A percentile compares a stretch with the other conserved stretches of the same genome.
Conservation (phyloP, 2,888 invertebrate species). For the Agrotis exclamationis region DNA sequence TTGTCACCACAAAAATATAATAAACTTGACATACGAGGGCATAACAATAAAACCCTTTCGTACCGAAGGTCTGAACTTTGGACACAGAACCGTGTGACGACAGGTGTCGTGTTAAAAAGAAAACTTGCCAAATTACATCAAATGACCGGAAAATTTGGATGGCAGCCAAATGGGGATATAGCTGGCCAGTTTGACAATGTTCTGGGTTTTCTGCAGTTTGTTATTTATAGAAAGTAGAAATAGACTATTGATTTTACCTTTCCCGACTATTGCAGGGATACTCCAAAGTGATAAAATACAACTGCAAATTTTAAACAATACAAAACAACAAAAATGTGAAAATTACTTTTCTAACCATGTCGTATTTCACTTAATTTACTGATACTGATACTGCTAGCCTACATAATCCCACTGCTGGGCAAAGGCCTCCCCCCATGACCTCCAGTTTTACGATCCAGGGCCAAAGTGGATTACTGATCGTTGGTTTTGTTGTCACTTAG, state of each 20-base stretch:
- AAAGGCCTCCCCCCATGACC: too few relatives aligned
- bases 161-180: conserved; percentile 75
- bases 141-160: conserved; percentile 83
- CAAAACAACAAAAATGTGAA: too few relatives aligned
- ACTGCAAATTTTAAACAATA: too few relatives aligned
- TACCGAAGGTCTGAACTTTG: conserved; percentile 70
- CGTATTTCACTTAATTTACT: too few relatives aligned
- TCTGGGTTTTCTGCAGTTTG: conserved; percentile 37
- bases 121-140: conserved; percentile 85
- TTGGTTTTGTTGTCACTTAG: too few relatives aligned
- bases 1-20: conserved; percentile 15
- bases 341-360: too few relatives aligned
- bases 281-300: too few relatives aligned
- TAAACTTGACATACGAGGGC: conserved; percentile 6
- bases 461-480: too few relatives aligned
- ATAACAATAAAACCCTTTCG: conserved; percentile 24
- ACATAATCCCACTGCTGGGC: not conserved
- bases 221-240: conserved; percentile 6
- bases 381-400: too few relatives aligned
- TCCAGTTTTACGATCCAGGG: too few relatives aligned
- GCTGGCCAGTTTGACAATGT: conserved; percentile 49
- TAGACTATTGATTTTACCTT: not conserved
- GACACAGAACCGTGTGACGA: conserved; percentile 76
- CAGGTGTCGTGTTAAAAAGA: conserved; percentile 82
- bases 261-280: too few relatives aligned